Percentiles rank a stretch among this genome's conserved stretches.
phyloP scores from a whole-genome alignment of 2,113 vertebrate genomes.

The Leptobrachium ailaonicum region DNA sequence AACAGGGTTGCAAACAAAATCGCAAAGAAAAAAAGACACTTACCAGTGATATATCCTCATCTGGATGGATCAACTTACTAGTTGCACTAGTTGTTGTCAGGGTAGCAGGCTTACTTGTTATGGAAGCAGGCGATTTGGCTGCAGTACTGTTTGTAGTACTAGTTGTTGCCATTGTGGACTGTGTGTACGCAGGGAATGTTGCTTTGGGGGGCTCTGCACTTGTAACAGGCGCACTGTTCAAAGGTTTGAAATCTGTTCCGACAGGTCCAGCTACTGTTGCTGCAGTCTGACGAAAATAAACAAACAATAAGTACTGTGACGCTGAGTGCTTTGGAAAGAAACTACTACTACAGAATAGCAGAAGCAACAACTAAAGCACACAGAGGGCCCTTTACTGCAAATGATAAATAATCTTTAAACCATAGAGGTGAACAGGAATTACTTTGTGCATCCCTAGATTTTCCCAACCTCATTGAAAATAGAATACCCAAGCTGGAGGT shows the following conservation, averaged over 20 bases:
- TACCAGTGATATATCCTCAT: conserved; percentile 99
- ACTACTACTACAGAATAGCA: conserved; percentile 23
- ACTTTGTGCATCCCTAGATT: too few species aligned
- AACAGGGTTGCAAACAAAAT: not conserved
- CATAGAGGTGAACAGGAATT: too few species aligned
- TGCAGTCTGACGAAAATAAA: conserved; percentile 79
- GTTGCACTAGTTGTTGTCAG: conserved; percentile 98
- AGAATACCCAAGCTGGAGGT: too few species aligned
- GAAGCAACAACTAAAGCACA: conserved; percentile 12
- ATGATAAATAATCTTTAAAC: too few species aligned
- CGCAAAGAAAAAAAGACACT: conserved; percentile 65
- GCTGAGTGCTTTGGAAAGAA: conserved; percentile 38
- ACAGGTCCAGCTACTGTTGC: conserved; percentile 82
- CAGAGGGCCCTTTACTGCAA: not conserved
- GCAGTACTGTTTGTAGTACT: conserved; percentile 92
- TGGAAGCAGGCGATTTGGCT: conserved; percentile 89
- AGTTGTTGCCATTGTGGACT: conserved; percentile 87
- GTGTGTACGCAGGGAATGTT: conserved; percentile 97
- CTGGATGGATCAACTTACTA: conserved; percentile 99
- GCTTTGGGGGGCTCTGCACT: conserved; percentile 90
- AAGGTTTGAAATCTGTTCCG: conserved; percentile 86
- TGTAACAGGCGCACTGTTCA: conserved; percentile 77
- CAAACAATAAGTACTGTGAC: not conserved
- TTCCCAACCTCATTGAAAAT: too few species aligned
- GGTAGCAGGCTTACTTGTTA: conserved; percentile 96